Percentiles rank a stretch among this genome's conserved stretches.
Conservation (phyloP, 2,113 vertebrate genomes). For the Pagrus major region DNA sequence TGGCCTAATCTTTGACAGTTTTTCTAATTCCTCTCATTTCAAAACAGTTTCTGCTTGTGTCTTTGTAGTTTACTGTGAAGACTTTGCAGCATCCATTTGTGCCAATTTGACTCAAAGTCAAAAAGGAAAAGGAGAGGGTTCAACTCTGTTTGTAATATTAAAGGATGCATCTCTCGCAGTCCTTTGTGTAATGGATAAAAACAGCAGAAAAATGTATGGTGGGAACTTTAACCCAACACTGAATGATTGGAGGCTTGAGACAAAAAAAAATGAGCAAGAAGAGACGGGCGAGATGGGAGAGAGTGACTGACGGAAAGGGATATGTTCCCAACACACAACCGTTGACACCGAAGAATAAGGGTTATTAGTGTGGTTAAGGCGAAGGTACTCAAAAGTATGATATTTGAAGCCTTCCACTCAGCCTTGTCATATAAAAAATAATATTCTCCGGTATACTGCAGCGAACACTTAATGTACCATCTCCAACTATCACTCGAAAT, state of each 20-base stretch:
- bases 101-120: background rate
- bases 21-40: background rate
- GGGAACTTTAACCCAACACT: slow-evolving; percentile 15
- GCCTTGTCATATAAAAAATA: slow-evolving; percentile 33
- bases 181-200: background rate
- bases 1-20: background rate
- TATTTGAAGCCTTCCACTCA: slow-evolving; percentile 37
- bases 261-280: slow-evolving; percentile 44
- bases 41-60: background rate
- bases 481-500: slow-evolving; percentile 14
- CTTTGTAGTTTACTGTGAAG: background rate
- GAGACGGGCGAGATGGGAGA: slow-evolving; percentile 1
- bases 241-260: slow-evolving; percentile 22
- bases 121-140: background rate
- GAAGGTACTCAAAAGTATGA: slow-evolving; percentile 11
- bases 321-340: slow-evolving; percentile 4
- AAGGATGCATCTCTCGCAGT: slow-evolving; percentile 6
- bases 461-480: slow-evolving; percentile 9
- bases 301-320: slow-evolving; percentile 29
- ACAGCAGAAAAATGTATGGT: background rate
- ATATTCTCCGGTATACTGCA: slow-evolving; percentile 7
- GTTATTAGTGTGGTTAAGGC: slow-evolving; percentile 22
- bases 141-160: slow-evolving; percentile 4
- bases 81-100: background rate
- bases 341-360: slow-evolving; percentile 27